Evolutionary conservation across 2,113 vertebrate species (phyloP).

Genomic region (Porphyrio hochstetteri): DNA sequence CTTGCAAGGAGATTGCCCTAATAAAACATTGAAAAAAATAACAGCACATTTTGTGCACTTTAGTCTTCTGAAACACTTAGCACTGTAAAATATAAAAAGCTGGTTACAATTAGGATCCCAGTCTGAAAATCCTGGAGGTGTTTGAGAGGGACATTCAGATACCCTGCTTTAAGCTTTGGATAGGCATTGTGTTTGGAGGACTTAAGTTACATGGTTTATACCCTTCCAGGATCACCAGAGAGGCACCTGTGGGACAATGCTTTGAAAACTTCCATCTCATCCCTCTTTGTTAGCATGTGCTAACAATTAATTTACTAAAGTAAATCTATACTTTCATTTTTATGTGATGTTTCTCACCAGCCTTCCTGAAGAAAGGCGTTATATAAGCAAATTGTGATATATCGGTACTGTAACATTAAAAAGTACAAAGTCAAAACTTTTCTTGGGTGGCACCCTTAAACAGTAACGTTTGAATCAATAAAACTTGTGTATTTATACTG

Average conservation of each 20-base stretch:
- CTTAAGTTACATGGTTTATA: background rate
- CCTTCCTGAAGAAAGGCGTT: background rate
- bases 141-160: background rate
- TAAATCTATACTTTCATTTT: background rate
- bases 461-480: background rate
- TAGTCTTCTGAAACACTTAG: background rate
- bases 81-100: background rate
- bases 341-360: background rate
- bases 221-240: background rate
- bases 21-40: slow-evolving; percentile 21
- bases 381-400: background rate
- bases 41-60: background rate
- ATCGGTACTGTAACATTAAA: background rate
- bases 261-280: background rate
- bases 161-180: background rate
- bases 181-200: background rate
- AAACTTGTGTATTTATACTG: background rate
- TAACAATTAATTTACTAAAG: background rate
- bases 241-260: background rate
- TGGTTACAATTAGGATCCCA: background rate
- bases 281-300: background rate
- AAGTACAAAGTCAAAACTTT: background rate
- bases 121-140: background rate
- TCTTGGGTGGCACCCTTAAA: background rate
- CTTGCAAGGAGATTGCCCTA: background rate